Conservation (phyloP, 2,797 vertebrate genomes). For the Rhynchotus rufescens region DNA sequence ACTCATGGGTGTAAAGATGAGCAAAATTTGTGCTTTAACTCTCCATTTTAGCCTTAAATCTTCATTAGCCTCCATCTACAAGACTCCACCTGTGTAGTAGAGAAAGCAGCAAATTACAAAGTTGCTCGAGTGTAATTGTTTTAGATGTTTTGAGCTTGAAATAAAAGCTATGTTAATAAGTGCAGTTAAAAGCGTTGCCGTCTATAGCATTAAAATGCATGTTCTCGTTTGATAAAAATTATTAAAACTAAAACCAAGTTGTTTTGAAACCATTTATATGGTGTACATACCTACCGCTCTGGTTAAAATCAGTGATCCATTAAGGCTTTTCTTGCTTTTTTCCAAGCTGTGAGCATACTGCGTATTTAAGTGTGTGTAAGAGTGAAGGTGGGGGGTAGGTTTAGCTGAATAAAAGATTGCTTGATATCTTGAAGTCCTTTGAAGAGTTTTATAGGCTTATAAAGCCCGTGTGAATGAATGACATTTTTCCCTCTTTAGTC, state of each 20-base stretch:
- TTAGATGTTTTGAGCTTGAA: conserved; percentile 75
- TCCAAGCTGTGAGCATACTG: conserved; percentile 84
- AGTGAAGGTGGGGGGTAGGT: conserved; percentile 84
- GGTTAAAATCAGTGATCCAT: conserved; percentile 84
- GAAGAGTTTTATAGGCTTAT: conserved; percentile 89
- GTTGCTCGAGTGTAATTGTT: conserved; percentile 75
- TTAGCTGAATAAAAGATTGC: conserved; percentile 87
- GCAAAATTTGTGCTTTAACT: conserved; percentile 9
- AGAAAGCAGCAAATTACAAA: conserved; percentile 51
- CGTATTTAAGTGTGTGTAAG: conserved; percentile 85
- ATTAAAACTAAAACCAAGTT: conserved; percentile 82
- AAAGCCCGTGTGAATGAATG: conserved; percentile 81
- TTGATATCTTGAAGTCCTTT: conserved; percentile 86
- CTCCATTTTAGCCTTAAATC: conserved; percentile 58
- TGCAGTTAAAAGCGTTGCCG: conserved; percentile 60
- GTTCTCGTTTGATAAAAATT: conserved; percentile 80
- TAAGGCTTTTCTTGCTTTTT: conserved; percentile 81
- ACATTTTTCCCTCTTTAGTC: conserved; percentile 76
- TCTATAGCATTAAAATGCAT: conserved; percentile 65
- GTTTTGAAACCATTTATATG: conserved; percentile 79
- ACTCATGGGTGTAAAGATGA: not conserved
- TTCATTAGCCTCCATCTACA: conserved; percentile 53
- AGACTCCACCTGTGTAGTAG: conserved; percentile 45
- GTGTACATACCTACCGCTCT: conserved; percentile 80
- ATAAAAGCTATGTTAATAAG: conserved; percentile 81